Evolutionary conservation across 2,888 invertebrate genomes (phyloP).

Genomic region (Nymphalis urticae): DNA sequence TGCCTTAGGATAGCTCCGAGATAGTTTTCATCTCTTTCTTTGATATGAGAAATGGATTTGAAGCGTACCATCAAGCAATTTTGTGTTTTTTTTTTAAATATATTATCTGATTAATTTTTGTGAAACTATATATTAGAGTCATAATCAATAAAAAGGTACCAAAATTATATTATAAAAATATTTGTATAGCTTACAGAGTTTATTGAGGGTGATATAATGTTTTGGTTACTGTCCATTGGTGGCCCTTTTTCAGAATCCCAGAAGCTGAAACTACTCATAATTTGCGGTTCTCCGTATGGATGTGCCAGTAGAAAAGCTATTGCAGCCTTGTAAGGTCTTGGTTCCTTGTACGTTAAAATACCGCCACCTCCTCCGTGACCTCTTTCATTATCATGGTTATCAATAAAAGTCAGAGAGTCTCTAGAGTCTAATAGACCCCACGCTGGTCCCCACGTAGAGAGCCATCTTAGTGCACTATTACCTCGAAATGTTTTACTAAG

Average conservation of each 20-base stretch:
- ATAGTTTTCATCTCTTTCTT: too few species aligned
- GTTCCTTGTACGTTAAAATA: conserved; percentile 83
- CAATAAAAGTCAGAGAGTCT: conserved; percentile 86
- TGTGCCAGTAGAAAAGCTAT: conserved; percentile 92
- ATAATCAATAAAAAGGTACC: too few species aligned
- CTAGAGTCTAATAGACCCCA: conserved; percentile 83
- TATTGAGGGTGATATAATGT: conserved; percentile 84
- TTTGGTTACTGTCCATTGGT: conserved; percentile 83
- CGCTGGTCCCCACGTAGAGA: conserved; percentile 82
- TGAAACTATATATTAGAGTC: too few species aligned
- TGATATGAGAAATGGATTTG: too few species aligned
- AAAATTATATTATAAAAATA: too few species aligned
- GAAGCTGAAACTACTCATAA: conserved; percentile 94
- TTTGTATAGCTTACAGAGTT: conserved; percentile 66
- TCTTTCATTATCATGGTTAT: conserved; percentile 92
- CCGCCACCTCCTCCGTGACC: conserved; percentile 81
- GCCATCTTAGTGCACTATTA: conserved; percentile 82
- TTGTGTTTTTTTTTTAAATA: too few species aligned
- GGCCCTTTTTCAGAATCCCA: conserved; percentile 83
- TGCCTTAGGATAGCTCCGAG: too few species aligned
- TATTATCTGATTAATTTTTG: too few species aligned
- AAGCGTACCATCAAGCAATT: too few species aligned
- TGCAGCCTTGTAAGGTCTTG: conserved; percentile 87
- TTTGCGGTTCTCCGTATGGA: conserved; percentile 88
- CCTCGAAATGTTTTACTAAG: conserved; percentile 66